Evolutionary conservation across 2,797 vertebrate genomes (phyloP).

Genomic region (Distichodus sexfasciatus): DNA sequence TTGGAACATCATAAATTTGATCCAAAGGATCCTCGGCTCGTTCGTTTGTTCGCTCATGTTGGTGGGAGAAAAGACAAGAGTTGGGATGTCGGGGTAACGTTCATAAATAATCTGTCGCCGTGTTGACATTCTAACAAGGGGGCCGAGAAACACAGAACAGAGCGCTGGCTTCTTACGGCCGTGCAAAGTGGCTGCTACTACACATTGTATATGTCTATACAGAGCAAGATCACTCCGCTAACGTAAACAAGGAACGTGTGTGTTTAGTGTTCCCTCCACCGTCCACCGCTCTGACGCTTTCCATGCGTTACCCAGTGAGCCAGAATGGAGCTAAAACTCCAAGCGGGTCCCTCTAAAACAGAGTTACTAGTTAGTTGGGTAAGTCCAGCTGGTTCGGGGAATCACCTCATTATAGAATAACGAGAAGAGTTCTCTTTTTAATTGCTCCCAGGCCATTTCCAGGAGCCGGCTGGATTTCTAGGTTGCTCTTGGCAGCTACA

Average conservation of each 20-base stretch:
- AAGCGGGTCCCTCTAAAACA: background rate
- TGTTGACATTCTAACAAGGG: background rate
- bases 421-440: conserved; percentile 33
- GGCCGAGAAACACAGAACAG: background rate
- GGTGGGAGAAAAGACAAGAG: conserved; percentile 8
- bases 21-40: conserved; percentile 34
- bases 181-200: too few relatives aligned
- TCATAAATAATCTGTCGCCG: conserved; percentile 12
- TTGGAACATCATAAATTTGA: conserved; percentile 13
- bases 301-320: background rate
- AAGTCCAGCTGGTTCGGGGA: conserved; percentile 24
- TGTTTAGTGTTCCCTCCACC: too few relatives aligned
- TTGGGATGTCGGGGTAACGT: conserved; percentile 4
- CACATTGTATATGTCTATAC: background rate
- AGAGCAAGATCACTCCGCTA: background rate
- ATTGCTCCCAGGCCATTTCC: conserved; percentile 31
- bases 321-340: background rate
- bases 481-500: background rate
- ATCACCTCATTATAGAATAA: conserved; percentile 41
- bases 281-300: conserved; percentile 13
- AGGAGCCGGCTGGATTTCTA: conserved; percentile 15
- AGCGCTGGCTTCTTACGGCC: background rate
- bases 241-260: background rate
- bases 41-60: conserved; percentile 22
- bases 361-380: conserved; percentile 29